A percentile compares a stretch with the other conserved stretches of the same genome.
phyloP scores from a whole-genome alignment of 2,113 vertebrate species.

The Rhineura floridana region DNA sequence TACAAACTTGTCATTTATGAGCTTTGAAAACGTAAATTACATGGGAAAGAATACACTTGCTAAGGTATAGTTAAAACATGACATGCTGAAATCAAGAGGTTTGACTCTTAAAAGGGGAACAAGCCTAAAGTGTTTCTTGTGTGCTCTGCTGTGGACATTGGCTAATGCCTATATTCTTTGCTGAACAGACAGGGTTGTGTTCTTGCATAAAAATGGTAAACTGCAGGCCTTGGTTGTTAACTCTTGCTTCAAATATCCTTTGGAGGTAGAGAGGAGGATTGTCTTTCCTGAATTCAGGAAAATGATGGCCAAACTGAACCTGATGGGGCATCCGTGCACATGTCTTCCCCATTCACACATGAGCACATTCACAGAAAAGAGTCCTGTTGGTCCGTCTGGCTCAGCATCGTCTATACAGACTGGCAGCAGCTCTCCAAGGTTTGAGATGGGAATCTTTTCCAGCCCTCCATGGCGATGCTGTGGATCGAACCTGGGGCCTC shows the following conservation, averaged over 20 bases:
- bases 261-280: not conserved
- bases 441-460: too few relatives aligned
- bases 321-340: not conserved
- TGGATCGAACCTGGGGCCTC: too few relatives aligned
- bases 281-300: not conserved
- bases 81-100: not conserved
- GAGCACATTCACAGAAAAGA: too few relatives aligned
- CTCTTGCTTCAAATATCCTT: not conserved
- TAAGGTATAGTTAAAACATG: not conserved
- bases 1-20: conserved; percentile 9
- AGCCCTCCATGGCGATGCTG: too few relatives aligned
- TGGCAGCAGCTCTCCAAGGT: too few relatives aligned
- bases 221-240: not conserved
- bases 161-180: not conserved
- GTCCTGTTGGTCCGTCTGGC: too few relatives aligned
- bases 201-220: not conserved
- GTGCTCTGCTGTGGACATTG: not conserved
- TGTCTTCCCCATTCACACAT: not conserved
- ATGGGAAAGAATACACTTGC: not conserved
- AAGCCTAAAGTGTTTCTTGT: not conserved
- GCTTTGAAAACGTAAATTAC: conserved; percentile 12
- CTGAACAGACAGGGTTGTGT: not conserved
- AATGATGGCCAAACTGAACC: not conserved
- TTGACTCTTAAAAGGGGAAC: not conserved
- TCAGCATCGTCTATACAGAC: too few relatives aligned